Evolutionary conservation across 2,797 vertebrate species (phyloP), one percentile per base, ranked within the genome.

Genomic region (Malurus leucopterus): DNA sequence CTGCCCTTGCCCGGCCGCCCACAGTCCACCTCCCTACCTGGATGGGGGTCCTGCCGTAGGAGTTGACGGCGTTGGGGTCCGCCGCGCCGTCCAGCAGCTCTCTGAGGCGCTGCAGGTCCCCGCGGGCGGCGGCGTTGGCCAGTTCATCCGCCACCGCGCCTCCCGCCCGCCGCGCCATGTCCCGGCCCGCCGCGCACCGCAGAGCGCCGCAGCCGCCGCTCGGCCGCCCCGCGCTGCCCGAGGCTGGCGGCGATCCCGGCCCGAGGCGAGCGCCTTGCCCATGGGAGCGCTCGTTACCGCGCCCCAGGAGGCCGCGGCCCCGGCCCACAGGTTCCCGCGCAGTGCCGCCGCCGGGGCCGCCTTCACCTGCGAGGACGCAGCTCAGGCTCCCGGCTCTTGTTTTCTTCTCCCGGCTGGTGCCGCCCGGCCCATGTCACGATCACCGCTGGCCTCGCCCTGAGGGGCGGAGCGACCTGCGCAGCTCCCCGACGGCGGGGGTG

Each of bases 41-140:
- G 50, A 96, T 93, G 9, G 96, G 92, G 8, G 94, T 95, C 61
- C 96, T 91, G 34, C 96, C 95, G 65, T 87, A 95, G 61, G 89
- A 63, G 36, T 94, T 96, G 84, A 93, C 38, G 15, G 87, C 59
- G 50, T 93, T 96, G 82, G 96, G 91, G 81, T 97, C 92, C 5
- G 67, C 94, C 19, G 84, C 92, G 10, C 65, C 54, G 59, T 95
- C 94, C 89, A 96, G 89, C 34, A 95, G 90, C 65, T 95, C 91
- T 27, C 8, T 19, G 44, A 89, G 43, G 21, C 32, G 34, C 50
- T 15, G 61, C 38, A 85, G 50, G 50, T 91, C 61, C 2, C 93
- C 87, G n/a, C 73, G 72, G 55, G 91, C 84, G 5, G 93, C 86
- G 8, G 91, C 71, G 38, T 38, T 74, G 67, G 71, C 63, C 83